Base-by-base conservation (phyloP, 2,888 invertebrate species). In the Ichneumoninae sp. region DNA sequence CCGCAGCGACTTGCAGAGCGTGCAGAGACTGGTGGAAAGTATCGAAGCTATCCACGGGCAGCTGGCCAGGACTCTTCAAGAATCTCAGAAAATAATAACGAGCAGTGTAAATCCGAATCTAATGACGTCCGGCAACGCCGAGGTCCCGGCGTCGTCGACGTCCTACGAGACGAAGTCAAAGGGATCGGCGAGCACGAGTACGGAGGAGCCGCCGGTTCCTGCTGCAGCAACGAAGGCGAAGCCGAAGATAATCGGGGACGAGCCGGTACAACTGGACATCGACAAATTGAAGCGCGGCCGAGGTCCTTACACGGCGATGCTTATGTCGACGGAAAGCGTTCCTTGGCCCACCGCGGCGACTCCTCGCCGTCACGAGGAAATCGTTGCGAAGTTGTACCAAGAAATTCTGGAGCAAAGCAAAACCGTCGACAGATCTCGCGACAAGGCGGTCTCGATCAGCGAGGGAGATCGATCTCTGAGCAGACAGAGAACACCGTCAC, bases 401-500 rank as follows among this genome's bases (percentile, higher is more conserved):
- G 93, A 93, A 85, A 91, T 93, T 83, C 86, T 93, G 62, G 92
- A 93, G 52, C 92, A 93, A 82, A 93, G 91, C 83, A 91, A 92
- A 88, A 89, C 86, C 57, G 84, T 90, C 13, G 88, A 90, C 65
- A 91, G 89, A 19, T 86, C 88, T 3, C 60, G 50, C 1, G 85
- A 85, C 1, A 71, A 47, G 5, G 68, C 62, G 19, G 40, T 40
- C 13, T 40, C 71, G 19, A 54, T 36, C 7, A 69, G 68, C 19
- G 68, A 82, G n/a, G 40, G 26, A 50, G 74, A 85, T 6, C 26
- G 36, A n/a, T 72, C 79, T 30, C 10, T 76, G 26, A 80, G 66
- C 36, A 60, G 78, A 66, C 83, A 69, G 66, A 65, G 70, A 66
- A 83, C 85, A 26, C 80, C 83, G 1, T 85, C 85, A 10, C 83